phyloP scores from a whole-genome alignment of 2,113 vertebrate species.

The Tyto alba region DNA sequence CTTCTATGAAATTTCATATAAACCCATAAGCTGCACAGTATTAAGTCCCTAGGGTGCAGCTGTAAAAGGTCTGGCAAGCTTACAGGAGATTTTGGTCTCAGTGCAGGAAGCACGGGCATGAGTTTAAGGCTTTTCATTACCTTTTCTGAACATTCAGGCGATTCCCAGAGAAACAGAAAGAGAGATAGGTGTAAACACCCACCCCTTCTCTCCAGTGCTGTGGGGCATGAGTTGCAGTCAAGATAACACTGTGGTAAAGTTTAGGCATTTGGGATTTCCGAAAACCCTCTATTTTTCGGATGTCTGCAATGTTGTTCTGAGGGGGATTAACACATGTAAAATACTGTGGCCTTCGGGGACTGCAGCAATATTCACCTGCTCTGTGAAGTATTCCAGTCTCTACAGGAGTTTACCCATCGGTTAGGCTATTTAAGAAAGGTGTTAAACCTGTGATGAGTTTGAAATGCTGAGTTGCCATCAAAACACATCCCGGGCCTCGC shows the following conservation, averaged over 20 bases:
- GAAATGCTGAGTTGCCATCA: not conserved
- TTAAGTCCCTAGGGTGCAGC: not conserved
- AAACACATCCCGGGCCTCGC: not conserved
- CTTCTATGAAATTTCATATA: not conserved
- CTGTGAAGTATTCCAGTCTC: not conserved
- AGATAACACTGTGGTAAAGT: not conserved
- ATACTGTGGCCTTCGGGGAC: not conserved
- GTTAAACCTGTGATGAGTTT: not conserved
- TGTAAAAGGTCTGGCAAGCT: constrained; percentile 18
- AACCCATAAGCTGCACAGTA: not conserved
- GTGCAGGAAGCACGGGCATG: not conserved
- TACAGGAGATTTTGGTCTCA: not conserved
- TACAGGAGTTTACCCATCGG: not conserved
- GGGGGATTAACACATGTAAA: not conserved
- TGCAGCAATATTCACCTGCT: not conserved
- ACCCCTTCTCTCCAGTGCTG: not conserved
- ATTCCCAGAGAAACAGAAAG: not conserved
- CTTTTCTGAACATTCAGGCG: not conserved
- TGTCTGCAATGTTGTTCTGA: not conserved
- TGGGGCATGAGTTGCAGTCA: not conserved
- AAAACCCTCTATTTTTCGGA: not conserved
- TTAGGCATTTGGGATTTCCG: not conserved
- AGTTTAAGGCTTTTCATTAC: not conserved
- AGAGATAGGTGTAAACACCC: not conserved
- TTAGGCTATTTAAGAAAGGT: not conserved